Evolutionary conservation across 2,113 vertebrate species (phyloP).

Genomic region (Genyomyrus donnyi): DNA sequence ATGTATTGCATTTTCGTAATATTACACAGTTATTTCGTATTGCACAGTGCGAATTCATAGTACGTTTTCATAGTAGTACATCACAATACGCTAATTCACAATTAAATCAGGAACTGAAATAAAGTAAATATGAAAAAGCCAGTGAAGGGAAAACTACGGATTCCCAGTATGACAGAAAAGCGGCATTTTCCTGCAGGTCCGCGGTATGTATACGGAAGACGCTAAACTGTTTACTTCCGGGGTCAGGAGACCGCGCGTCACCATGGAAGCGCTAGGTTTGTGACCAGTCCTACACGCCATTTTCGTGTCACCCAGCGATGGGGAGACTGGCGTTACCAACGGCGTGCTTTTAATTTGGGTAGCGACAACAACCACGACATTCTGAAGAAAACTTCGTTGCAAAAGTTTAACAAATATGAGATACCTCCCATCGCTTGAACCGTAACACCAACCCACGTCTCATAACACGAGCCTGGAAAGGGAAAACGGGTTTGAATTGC

Average conservation of each 20-base stretch:
- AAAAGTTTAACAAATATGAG: neutral
- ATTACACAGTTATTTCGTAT: neutral
- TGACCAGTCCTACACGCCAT: slow-evolving; percentile 62
- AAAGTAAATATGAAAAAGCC: neutral
- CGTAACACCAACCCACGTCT: neutral
- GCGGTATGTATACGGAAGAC: neutral
- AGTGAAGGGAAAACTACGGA: neutral
- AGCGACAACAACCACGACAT: neutral
- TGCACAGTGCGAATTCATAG: neutral
- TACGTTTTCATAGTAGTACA: neutral
- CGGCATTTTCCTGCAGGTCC: neutral
- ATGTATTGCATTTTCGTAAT: neutral
- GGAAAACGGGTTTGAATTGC: neutral
- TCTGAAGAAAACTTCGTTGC: neutral
- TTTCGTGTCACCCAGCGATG: slow-evolving; percentile 49
- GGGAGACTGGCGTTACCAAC: slow-evolving; percentile 13
- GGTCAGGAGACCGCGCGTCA: slow-evolving; percentile 44
- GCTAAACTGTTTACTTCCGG: neutral
- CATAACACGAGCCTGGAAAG: neutral
- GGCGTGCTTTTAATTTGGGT: neutral
- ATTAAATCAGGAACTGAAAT: neutral
- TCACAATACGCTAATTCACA: neutral
- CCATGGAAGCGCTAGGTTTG: slow-evolving; percentile 70
- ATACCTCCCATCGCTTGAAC: neutral
- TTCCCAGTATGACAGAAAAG: neutral